Evolutionary conservation across 2,113 vertebrate genomes (phyloP).

Genomic region (Microtus richardsoni): DNA sequence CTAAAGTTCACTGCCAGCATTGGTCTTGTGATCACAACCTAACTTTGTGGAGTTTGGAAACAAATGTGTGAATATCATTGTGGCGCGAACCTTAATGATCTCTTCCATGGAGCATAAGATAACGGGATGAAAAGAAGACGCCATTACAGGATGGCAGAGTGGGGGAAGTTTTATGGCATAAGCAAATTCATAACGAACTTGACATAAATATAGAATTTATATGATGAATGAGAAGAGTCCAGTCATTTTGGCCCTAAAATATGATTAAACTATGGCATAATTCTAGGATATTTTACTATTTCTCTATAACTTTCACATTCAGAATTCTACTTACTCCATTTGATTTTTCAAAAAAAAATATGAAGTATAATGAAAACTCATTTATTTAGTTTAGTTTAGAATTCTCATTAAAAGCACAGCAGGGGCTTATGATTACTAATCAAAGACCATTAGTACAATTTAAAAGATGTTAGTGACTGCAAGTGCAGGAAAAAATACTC

Average conservation of each 20-base stretch:
- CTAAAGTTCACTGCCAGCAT: neutral
- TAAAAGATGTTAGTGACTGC: slow-evolving; percentile 1
- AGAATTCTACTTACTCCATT: slow-evolving; percentile 45
- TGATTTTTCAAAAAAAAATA: neutral
- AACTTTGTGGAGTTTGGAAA: neutral
- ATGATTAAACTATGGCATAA: slow-evolving; percentile 17
- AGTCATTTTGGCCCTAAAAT: slow-evolving; percentile 28
- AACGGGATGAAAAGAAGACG: neutral
- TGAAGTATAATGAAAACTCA: slow-evolving; percentile 44
- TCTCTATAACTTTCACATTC: slow-evolving; percentile 39
- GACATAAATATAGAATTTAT: slow-evolving; percentile 20
- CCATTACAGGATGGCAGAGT: neutral
- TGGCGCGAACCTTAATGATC: neutral
- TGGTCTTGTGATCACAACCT: neutral
- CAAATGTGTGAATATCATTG: neutral
- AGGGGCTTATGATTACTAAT: slow-evolving; percentile 48
- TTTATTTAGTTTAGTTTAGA: slow-evolving; percentile 61
- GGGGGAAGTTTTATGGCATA: neutral
- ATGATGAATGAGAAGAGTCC: neutral
- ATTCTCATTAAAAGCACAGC: slow-evolving; percentile 64
- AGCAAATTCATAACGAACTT: slow-evolving; percentile 3
- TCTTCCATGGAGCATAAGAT: neutral
- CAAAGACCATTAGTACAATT: slow-evolving; percentile 48
- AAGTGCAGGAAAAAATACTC: slow-evolving; percentile 31
- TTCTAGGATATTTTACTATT: slow-evolving; percentile 43